Percentiles rank a stretch among this genome's conserved stretches.
Evolutionary conservation across 2,888 invertebrate species (phyloP).

Genomic region (Liopterus haemorrhoidalis): DNA sequence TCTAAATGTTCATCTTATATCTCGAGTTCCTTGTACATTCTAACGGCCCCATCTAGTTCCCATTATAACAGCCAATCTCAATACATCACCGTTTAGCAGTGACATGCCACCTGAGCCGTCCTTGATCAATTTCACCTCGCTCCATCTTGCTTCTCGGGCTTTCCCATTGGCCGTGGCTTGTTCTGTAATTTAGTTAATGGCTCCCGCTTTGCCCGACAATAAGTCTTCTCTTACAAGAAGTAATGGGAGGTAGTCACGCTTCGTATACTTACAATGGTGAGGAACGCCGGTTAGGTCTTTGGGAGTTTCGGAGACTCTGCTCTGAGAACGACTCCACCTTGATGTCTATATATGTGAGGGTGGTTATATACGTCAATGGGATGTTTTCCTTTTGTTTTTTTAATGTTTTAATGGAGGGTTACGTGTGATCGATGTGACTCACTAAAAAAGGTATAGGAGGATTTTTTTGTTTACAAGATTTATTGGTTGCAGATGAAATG

Average conservation of each 20-base stretch:
- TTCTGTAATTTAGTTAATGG: conserved; percentile 49
- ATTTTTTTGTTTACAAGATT: no score
- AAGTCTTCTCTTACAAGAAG: conserved; percentile 44
- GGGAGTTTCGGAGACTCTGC: no score
- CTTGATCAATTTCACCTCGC: conserved; percentile 44
- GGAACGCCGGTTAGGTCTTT: no score
- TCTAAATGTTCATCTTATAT: no score
- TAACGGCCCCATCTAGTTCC: conserved; percentile 2
- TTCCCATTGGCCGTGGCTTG: conserved; percentile 42
- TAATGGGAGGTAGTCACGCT: conserved; percentile 49
- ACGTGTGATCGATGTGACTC: no score
- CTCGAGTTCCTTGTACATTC: not conserved
- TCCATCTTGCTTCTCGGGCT: conserved; percentile 40
- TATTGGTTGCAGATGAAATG: no score
- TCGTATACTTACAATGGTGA: no score
- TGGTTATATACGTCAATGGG: no score
- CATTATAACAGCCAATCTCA: conserved; percentile 8
- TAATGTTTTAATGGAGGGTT: no score
- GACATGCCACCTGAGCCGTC: conserved; percentile 44
- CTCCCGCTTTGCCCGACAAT: conserved; percentile 34
- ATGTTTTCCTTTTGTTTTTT: no score
- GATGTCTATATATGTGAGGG: no score
- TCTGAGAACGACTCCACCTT: not conserved
- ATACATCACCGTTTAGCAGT: conserved; percentile 12
- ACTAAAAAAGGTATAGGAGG: no score